Evolutionary conservation across 1,140 invertebrate genomes (phyloP).

Genomic region (Rhynchophorus ferrugineus): DNA sequence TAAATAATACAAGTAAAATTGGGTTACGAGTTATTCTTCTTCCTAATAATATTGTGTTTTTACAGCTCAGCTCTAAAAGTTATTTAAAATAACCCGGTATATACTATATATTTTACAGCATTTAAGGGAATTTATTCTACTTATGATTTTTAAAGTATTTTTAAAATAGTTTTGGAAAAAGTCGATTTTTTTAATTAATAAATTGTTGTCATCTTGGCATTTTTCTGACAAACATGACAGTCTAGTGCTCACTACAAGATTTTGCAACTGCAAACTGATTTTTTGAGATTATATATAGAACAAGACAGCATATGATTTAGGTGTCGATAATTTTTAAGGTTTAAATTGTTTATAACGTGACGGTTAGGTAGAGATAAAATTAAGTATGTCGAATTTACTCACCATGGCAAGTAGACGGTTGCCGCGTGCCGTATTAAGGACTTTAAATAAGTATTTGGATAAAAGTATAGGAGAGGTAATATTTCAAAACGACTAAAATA

Average conservation of each 20-base stretch:
- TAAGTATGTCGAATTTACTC: conserved; percentile 37
- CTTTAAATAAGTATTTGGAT: conserved; percentile 35
- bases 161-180: too few species aligned
- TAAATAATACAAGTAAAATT: too few species aligned
- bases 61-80: too few species aligned
- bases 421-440: conserved; percentile 33
- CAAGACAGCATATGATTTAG: not conserved
- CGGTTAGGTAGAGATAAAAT: not conserved
- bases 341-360: not conserved
- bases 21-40: too few species aligned
- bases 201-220: too few species aligned
- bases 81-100: too few species aligned
- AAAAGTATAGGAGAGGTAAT: conserved; percentile 36
- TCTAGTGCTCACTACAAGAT: not conserved
- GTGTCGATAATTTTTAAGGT: not conserved
- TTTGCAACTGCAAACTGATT: not conserved
- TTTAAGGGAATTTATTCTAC: too few species aligned
- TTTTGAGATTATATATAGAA: not conserved
- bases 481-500: conserved; percentile 11
- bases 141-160: too few species aligned
- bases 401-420: conserved; percentile 34
- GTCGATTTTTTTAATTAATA: too few species aligned
- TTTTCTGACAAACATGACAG: too few species aligned
- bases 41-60: too few species aligned
- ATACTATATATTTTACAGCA: too few species aligned